Base-by-base conservation (phyloP, 2,888 invertebrate species). In the Xanthia togata region DNA sequence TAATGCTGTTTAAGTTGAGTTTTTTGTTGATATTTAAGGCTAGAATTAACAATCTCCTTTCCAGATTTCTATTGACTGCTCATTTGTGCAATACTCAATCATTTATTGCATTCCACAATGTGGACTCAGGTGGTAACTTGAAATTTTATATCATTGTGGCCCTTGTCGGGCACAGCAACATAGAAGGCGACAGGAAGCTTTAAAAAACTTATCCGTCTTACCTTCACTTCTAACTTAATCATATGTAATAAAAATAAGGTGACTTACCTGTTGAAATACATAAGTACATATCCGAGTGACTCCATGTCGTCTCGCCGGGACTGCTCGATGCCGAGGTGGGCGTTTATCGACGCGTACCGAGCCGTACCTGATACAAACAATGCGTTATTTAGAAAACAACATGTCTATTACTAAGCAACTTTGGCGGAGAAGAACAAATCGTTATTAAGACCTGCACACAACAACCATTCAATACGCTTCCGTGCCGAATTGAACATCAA, bases 271-370 rank as follows among this genome's bases (percentile, higher is more conserved):
- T 98, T 99, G 97, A 99, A 99, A 97, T 99, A 99, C 99, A 99
- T 99, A 93, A 99, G 98, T 86, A 99, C 99, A 95, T 99, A 99
- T 88, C 99, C 99, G 87, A 99, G 97, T 20, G 99, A 99, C 96
- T 99, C 99, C 99, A 99, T 99, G 95, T 99, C 99, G 97, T 99
- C 99, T 88, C 99, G 97, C 88, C 99, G 98, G 91, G 99, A 99
- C 95, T 99, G 99, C 96, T 99, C 99, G 94, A 99, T 99, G 90
- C 99, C 99, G 93, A 99, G 97, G 97, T 99, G 99, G 87, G 99
- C 99, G 97, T 99, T 99, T 93, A 99, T 99, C 85, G 99, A 99
- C 87, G 99, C 99, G 96, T 99, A 99, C 92, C 99, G 98, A 72
- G 99, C 99, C 65, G 99, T 99, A 86, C 99, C 98, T 92, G 98